Evolutionary conservation across 2,888 invertebrate genomes (phyloP).

Genomic region (Xestia xanthographa): DNA sequence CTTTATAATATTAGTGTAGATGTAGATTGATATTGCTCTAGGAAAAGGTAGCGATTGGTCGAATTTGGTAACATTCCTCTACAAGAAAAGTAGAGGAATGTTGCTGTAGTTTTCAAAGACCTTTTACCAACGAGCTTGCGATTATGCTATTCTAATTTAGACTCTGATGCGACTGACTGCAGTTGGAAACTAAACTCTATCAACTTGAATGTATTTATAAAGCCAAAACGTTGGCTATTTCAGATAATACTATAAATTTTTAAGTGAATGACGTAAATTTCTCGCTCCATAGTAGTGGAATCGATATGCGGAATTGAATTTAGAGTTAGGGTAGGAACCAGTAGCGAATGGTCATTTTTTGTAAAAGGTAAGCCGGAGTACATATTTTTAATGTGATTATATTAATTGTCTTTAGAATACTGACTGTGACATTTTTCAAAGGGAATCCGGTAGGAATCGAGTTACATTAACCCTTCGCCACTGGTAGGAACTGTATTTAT

Average conservation of each 20-base stretch:
- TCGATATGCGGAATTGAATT: conserved; percentile 22
- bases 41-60: not conserved
- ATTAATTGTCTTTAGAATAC: too few species aligned
- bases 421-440: too few species aligned
- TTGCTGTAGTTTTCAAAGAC: not conserved
- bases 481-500: not conserved
- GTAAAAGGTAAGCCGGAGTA: too few species aligned
- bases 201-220: conserved; percentile 1
- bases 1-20: too few species aligned
- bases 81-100: not conserved
- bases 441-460: too few species aligned
- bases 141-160: not conserved
- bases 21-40: too few species aligned
- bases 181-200: conserved; percentile 12
- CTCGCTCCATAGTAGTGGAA: not conserved
- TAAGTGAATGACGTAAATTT: conserved; percentile 23
- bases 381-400: too few species aligned
- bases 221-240: not conserved
- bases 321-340: not conserved
- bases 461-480: too few species aligned
- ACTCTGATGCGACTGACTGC: not conserved
- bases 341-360: too few species aligned
- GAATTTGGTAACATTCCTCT: not conserved
- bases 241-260: conserved; percentile 22
- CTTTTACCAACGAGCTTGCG: not conserved